Conservation (phyloP, 2,113 vertebrate species). For the Coracopsis vasa region DNA sequence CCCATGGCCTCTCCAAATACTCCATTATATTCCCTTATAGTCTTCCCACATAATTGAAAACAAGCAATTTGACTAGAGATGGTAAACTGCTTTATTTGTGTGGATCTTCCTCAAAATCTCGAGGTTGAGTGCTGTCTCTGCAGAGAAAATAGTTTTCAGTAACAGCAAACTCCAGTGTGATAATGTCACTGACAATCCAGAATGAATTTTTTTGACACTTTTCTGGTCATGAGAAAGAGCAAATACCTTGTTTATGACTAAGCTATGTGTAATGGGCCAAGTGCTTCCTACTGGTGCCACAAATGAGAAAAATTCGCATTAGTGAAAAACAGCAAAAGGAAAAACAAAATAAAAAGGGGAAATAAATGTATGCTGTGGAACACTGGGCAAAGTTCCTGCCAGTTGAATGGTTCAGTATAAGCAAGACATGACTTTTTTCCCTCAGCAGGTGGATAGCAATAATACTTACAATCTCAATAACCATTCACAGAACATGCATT, state of each 20-base stretch:
- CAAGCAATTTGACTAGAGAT: not conserved
- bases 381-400: not conserved
- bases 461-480: slow-evolving; percentile 4
- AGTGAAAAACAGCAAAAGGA: slow-evolving; percentile 31
- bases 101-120: slow-evolving; percentile 16
- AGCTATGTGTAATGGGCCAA: slow-evolving; percentile 49
- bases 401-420: not conserved
- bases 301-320: slow-evolving; percentile 61
- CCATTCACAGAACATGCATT: not conserved
- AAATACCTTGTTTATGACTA: slow-evolving; percentile 53
- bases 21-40: no score
- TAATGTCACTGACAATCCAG: slow-evolving; percentile 28
- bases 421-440: not conserved
- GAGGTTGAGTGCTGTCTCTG: not conserved
- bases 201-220: slow-evolving; percentile 13
- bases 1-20: no score
- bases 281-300: not conserved
- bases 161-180: slow-evolving; percentile 21
- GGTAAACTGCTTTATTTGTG: slow-evolving; percentile 4
- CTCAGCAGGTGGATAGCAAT: slow-evolving; percentile 4
- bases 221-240: slow-evolving; percentile 22
- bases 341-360: slow-evolving; percentile 11
- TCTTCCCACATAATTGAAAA: no score
- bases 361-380: slow-evolving; percentile 2
- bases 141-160: slow-evolving; percentile 29